These are phyloP conservation scores for Piezodorus guildinii DNA, from an alignment of 1,140 invertebrate genomes.

Conservation along the genomic window DNA sequence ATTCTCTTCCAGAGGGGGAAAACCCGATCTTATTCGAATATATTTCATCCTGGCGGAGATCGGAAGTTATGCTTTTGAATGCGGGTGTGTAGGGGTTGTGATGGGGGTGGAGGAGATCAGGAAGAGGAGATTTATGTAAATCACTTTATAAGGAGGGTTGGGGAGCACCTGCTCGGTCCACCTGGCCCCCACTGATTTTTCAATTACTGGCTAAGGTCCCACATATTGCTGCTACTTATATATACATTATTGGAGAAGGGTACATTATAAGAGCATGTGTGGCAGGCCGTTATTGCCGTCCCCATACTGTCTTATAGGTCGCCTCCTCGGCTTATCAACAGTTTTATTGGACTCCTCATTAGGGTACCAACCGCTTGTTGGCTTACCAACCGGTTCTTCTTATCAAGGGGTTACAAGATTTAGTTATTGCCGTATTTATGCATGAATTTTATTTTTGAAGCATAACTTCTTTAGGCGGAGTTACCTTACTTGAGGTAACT, in stretches of 20 bases:
- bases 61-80: no score
- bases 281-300: background rate
- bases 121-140: conserved; percentile 8
- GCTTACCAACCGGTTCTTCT: background rate
- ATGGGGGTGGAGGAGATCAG: background rate
- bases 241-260: conserved; percentile 27
- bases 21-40: no score
- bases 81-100: background rate
- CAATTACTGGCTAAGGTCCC: conserved; percentile 18
- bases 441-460: no score
- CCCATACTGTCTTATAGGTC: background rate
- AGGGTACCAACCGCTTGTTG: no score
- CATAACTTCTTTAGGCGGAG: no score
- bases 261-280: conserved; percentile 12
- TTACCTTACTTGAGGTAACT: no score
- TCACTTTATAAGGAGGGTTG: conserved; percentile 13
- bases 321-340: background rate
- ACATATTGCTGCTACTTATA: conserved; percentile 25
- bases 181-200: conserved; percentile 23
- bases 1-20: no score
- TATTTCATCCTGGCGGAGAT: no score
- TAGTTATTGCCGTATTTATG: no score
- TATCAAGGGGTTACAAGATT: background rate
- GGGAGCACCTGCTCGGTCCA: background rate
- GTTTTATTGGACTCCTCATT: background rate